Evolutionary conservation across 53 echinoderm and acorn worm species (phyloP).

Genomic region (Echinarachnius parma): DNA sequence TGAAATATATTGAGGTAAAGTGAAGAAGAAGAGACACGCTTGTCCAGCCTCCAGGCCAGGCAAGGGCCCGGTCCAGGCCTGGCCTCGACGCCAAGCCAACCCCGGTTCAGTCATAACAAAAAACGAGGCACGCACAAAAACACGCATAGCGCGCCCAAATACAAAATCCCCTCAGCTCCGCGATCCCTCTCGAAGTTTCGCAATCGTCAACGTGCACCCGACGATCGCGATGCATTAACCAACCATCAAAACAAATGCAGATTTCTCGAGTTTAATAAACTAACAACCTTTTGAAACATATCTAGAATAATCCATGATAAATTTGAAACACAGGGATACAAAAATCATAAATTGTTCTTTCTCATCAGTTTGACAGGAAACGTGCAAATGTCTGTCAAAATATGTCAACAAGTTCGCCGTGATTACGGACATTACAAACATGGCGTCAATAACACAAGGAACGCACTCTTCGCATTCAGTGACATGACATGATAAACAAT

Average conservation of each 20-base stretch:
- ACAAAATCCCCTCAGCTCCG: slow-evolving; percentile 18
- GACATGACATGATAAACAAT: slow-evolving; percentile 57
- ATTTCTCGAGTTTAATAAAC: not conserved
- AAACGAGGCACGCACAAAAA: slow-evolving; percentile 36
- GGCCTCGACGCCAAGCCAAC: too few species aligned
- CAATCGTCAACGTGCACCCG: too few species aligned
- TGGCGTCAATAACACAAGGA: slow-evolving; percentile 64
- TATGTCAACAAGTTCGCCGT: slow-evolving; percentile 38
- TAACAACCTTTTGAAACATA: not conserved
- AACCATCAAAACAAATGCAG: not conserved
- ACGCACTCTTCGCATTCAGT: slow-evolving; percentile 18
- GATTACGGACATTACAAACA: slow-evolving; percentile 41
- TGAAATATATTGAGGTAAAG: too few species aligned
- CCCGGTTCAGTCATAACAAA: too few species aligned
- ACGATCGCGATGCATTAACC: not conserved
- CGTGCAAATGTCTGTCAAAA: slow-evolving; percentile 38
- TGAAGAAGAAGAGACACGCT: too few species aligned
- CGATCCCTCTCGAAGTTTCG: slow-evolving; percentile 13
- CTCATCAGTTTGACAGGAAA: not conserved
- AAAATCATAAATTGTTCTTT: not conserved
- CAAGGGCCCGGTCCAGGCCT: too few species aligned
- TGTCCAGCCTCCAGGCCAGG: too few species aligned
- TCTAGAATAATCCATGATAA: slow-evolving; percentile 2
- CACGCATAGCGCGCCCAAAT: slow-evolving; percentile 41
- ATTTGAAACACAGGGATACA: not conserved